phyloP scores from a whole-genome alignment of 2,888 invertebrate species.

The Lasioglossum vierecki region DNA sequence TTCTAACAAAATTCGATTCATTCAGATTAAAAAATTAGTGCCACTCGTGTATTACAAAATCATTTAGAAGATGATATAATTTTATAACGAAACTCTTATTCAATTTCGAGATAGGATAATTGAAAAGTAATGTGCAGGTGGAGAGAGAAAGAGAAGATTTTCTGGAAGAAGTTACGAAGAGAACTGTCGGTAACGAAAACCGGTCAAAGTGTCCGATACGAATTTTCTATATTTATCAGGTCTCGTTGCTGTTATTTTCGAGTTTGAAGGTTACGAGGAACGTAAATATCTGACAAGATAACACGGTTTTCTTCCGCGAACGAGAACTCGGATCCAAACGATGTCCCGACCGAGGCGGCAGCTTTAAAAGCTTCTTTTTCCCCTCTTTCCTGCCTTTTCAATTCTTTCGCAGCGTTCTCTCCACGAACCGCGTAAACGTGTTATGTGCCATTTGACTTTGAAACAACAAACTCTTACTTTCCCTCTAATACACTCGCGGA shows the following conservation, averaged over 20 bases:
- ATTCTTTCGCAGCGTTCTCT: not conserved
- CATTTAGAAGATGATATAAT: too few species aligned
- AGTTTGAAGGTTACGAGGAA: slow-evolving; percentile 4
- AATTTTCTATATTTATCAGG: not conserved
- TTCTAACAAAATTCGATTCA: not conserved
- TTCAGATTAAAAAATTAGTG: not conserved
- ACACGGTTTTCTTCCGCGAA: not conserved
- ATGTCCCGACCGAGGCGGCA: slow-evolving; percentile 1
- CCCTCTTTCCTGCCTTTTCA: not conserved
- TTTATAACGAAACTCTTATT: not conserved
- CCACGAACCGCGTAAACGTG: slow-evolving; percentile 14
- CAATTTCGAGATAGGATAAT: not conserved
- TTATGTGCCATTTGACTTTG: slow-evolving; percentile 12
- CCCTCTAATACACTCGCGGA: not conserved
- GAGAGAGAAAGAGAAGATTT: not conserved
- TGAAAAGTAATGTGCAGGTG: not conserved
- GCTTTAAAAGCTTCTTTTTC: slow-evolving; percentile 1
- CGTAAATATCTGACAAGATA: slow-evolving; percentile 15
- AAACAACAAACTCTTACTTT: slow-evolving; percentile 11
- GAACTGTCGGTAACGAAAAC: not conserved
- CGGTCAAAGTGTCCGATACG: not conserved
- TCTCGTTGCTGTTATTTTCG: not conserved
- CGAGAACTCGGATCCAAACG: not conserved
- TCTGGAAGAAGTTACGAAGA: not conserved
- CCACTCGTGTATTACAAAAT: not conserved